Percentiles rank a stretch among this genome's conserved stretches.
These are phyloP conservation scores for Ametastegia equiseti DNA, from an alignment of 2,888 invertebrate genomes.

Conservation along the genomic window DNA sequence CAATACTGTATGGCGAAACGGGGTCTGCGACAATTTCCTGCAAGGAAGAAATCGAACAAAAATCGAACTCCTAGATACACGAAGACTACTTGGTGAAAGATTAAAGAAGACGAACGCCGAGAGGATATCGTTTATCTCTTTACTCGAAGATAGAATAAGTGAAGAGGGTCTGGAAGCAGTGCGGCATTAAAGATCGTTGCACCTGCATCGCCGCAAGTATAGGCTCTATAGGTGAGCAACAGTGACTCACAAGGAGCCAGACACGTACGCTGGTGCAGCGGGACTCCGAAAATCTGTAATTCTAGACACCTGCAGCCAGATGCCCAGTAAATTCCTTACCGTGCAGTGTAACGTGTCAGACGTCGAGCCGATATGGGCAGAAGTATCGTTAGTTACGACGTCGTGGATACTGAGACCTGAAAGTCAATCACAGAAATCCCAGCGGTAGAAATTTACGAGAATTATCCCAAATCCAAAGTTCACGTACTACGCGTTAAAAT, in stretches of 20 bases:
- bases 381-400: neutral
- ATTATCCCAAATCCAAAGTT: neutral
- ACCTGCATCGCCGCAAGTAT: neutral
- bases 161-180: neutral
- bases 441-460: neutral
- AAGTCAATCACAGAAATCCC: neutral
- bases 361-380: neutral
- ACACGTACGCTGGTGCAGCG: neutral
- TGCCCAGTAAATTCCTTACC: neutral
- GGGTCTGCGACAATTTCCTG: no score
- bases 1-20: neutral
- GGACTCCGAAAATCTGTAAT: conserved; percentile 10
- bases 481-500: neutral
- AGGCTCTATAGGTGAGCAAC: neutral
- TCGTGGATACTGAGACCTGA: neutral
- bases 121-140: no score
- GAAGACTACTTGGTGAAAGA: neutral
- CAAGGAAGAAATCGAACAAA: no score
- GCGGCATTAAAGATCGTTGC: conserved; percentile 5
- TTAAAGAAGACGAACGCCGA: no score
- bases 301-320: conserved; percentile 14
- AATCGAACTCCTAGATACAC: neutral
- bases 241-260: neutral
- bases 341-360: conserved; percentile 8
- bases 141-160: no score